Conservation (phyloP, 2,113 vertebrate genomes). For the Agelaius phoeniceus region DNA sequence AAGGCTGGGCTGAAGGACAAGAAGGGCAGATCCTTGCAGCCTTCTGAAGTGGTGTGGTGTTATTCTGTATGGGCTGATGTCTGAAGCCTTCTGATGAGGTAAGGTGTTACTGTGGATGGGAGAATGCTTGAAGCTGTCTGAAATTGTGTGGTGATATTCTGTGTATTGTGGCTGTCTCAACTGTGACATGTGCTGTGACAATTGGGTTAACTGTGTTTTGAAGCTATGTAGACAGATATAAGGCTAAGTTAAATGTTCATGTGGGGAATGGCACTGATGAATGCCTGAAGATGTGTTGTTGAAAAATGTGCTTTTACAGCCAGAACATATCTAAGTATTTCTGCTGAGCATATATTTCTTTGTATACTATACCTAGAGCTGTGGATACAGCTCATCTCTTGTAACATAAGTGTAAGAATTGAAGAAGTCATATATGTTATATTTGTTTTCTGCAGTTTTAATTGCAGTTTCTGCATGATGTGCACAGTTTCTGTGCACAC, state of each 20-base stretch:
- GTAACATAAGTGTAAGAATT: background rate
- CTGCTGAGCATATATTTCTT: background rate
- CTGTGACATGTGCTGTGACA: background rate
- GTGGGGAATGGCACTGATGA: background rate
- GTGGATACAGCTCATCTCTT: background rate
- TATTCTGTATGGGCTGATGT: fast-evolving
- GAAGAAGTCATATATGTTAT: background rate
- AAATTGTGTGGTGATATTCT: background rate
- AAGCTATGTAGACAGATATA: background rate
- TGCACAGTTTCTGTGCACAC: background rate
- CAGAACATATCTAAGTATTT: background rate
- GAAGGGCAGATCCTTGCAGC: background rate
- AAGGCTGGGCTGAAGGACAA: background rate
- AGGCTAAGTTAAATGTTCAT: background rate
- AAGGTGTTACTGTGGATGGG: too few relatives aligned
- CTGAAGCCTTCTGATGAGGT: background rate
- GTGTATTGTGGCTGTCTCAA: fast-evolving
- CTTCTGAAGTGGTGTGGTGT: fast-evolving
- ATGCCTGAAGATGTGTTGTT: background rate
- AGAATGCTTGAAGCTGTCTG: background rate
- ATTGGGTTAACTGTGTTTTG: background rate
- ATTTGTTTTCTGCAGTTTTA: background rate
- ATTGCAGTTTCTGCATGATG: too few relatives aligned
- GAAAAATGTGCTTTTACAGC: background rate
- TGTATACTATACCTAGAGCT: background rate